These are phyloP conservation scores for Sycobia sp. DNA, from an alignment of 1,140 invertebrate genomes.

Conservation along the genomic window DNA sequence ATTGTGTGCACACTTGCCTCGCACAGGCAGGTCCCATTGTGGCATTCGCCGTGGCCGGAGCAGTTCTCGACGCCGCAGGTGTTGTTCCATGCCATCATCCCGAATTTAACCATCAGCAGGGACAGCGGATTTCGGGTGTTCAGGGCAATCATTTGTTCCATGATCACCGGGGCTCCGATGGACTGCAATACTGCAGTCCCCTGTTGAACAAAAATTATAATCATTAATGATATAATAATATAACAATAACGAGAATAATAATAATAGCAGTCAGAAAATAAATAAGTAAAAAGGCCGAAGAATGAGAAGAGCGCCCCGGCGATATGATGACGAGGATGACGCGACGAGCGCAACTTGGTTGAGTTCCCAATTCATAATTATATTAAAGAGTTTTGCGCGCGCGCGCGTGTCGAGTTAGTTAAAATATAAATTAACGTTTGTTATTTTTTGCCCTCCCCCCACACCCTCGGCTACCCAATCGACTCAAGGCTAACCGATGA, in stretches of 20 bases:
- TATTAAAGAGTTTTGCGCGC: too few relatives aligned
- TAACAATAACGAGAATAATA: neutral
- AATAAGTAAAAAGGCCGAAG: too few relatives aligned
- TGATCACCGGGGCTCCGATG: slow-evolving; percentile 43
- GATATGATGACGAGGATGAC: neutral
- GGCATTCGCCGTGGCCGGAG: slow-evolving; percentile 88
- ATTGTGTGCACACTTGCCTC: slow-evolving; percentile 69
- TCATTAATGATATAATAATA: neutral
- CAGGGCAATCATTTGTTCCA: slow-evolving; percentile 59
- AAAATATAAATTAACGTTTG: too few relatives aligned
- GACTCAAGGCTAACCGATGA: too few relatives aligned
- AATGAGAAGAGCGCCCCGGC: neutral
- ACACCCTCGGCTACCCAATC: too few relatives aligned
- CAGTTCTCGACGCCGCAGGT: slow-evolving; percentile 66
- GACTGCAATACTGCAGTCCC: slow-evolving; percentile 50
- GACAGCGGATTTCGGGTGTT: slow-evolving; percentile 61
- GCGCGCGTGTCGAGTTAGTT: too few relatives aligned
- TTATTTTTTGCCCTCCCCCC: too few relatives aligned
- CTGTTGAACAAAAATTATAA: slow-evolving; percentile 30
- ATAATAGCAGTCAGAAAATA: neutral
- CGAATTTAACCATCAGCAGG: slow-evolving; percentile 57
- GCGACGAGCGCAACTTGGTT: neutral
- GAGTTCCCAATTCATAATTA: neutral
- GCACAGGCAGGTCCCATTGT: slow-evolving; percentile 88
- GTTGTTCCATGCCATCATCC: slow-evolving; percentile 62